Evolutionary conservation across 2,888 invertebrate genomes (phyloP).

Genomic region (Polylopha cassiicola): DNA sequence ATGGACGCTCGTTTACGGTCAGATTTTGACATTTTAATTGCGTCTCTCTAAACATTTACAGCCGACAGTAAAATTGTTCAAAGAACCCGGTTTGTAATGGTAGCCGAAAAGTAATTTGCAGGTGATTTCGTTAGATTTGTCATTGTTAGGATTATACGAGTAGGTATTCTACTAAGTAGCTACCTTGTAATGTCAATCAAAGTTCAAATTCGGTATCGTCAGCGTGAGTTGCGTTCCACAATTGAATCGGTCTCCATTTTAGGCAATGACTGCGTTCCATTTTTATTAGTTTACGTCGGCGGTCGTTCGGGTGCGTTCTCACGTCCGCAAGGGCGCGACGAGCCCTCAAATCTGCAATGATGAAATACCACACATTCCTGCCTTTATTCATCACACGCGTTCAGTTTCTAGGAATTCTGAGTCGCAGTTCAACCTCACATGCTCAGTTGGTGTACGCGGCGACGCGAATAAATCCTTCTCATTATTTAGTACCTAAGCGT

Average conservation of each 20-base stretch:
- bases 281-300: constrained; percentile 44
- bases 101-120: constrained; percentile 52
- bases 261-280: constrained; percentile 42
- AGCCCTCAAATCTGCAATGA: constrained; percentile 69
- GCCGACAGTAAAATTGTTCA: constrained; percentile 65
- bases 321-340: constrained; percentile 50
- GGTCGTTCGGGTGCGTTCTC: constrained; percentile 47
- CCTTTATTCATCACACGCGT: constrained; percentile 74
- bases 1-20: constrained; percentile 67
- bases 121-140: constrained; percentile 31
- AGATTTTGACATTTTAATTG: constrained; percentile 70
- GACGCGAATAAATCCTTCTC: constrained; percentile 60
- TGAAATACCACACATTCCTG: constrained; percentile 63
- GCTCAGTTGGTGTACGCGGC: constrained; percentile 54
- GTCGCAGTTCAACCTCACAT: constrained; percentile 53
- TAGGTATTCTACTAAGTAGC: constrained; percentile 33
- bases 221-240: constrained; percentile 37
- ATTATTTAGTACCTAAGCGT: constrained; percentile 67
- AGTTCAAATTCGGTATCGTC: constrained; percentile 41
- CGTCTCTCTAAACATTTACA: constrained; percentile 64
- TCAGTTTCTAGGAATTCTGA: constrained; percentile 64
- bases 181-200: constrained; percentile 50
- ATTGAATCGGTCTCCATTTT: constrained; percentile 40
- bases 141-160: constrained; percentile 25
- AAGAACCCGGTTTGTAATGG: constrained; percentile 60